phyloP scores from a whole-genome alignment of 2,888 invertebrate genomes.

The Dendrolimus houi region DNA sequence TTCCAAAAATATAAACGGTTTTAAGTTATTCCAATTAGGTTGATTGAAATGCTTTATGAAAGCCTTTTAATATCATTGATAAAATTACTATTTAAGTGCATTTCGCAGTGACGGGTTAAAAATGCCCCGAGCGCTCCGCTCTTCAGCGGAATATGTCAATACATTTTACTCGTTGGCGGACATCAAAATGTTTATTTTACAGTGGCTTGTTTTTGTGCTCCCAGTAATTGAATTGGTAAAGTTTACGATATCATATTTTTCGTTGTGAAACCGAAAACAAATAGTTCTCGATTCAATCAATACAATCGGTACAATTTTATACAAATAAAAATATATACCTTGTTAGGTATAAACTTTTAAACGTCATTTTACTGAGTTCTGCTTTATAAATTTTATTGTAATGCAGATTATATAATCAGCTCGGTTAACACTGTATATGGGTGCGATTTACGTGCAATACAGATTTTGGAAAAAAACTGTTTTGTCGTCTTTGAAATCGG shows the following conservation, averaged over 20 bases:
- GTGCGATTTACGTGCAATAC: too few species aligned
- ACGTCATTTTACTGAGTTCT: too few species aligned
- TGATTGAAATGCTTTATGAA: constrained; percentile 19
- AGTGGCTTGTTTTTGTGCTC: constrained; percentile 41
- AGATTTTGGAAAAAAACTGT: too few species aligned
- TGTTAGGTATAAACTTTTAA: too few species aligned
- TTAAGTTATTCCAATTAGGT: constrained; percentile 9
- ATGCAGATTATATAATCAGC: too few species aligned
- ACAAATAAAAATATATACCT: not conserved
- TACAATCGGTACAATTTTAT: not conserved
- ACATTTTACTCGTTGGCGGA: constrained; percentile 32
- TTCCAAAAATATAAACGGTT: not conserved
- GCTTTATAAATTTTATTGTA: too few species aligned
- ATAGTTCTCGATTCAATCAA: constrained; percentile 20
- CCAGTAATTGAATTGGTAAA: constrained; percentile 53
- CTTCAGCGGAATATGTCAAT: constrained; percentile 36
- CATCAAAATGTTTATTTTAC: constrained; percentile 54
- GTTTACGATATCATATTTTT: constrained; percentile 48
- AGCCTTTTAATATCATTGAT: constrained; percentile 24
- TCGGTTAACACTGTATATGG: too few species aligned
- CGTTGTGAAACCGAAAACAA: constrained; percentile 33
- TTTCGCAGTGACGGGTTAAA: constrained; percentile 21
- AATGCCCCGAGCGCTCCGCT: constrained; percentile 12
- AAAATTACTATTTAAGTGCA: constrained; percentile 32
- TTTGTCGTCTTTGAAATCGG: too few species aligned